Percentiles rank a stretch among this genome's conserved stretches.
phyloP scores from a whole-genome alignment of 2,797 vertebrate species.

The Squalus acanthias region DNA sequence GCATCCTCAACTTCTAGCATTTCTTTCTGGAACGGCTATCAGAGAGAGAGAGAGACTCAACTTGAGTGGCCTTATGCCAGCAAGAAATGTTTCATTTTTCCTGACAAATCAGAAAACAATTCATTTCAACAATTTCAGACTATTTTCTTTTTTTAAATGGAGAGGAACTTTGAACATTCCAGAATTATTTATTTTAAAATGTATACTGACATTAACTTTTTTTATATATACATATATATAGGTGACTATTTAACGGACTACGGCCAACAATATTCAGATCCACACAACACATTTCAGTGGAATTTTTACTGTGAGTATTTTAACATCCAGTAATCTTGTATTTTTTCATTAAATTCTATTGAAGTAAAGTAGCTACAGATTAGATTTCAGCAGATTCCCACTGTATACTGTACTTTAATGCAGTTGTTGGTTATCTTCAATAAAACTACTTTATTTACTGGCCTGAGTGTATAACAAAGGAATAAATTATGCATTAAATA shows the following conservation, averaged over 20 bases:
- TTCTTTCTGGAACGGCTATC: not conserved
- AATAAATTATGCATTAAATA: not conserved
- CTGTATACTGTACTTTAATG: not conserved
- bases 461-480: not conserved
- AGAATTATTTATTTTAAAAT: not conserved
- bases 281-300: not conserved
- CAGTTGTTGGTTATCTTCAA: not conserved
- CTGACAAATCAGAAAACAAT: not conserved
- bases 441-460: not conserved
- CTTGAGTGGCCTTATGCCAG: not conserved
- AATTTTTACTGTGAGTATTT: constrained; percentile 36
- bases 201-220: not conserved
- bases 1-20: not conserved
- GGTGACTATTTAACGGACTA: not conserved
- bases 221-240: not conserved
- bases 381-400: not conserved
- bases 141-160: not conserved
- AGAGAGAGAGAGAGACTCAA: not conserved
- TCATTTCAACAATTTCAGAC: not conserved
- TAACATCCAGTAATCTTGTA: not conserved
- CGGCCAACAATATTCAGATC: not conserved
- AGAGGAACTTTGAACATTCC: not conserved
- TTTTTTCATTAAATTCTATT: not conserved
- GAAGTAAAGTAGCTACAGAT: not conserved
- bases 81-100: not conserved